Conservation (phyloP, 2,888 invertebrate species). For the Anthophora plumipes region DNA sequence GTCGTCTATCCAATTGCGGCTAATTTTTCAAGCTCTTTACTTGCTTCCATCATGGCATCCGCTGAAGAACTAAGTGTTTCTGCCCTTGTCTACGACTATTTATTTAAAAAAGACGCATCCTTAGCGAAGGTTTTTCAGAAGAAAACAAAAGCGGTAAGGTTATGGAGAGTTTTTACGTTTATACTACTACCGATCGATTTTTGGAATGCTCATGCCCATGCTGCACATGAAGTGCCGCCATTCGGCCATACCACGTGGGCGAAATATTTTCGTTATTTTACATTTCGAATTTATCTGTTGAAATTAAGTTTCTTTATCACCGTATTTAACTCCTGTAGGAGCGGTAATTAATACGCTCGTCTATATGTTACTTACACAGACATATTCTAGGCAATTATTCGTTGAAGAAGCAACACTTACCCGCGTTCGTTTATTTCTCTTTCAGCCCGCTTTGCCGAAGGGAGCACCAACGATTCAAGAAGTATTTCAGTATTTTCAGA, state of each 20-base stretch:
- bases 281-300: background rate
- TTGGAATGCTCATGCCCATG: slow-evolving; percentile 59
- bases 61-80: slow-evolving; percentile 84
- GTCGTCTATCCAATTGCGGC: slow-evolving; percentile 18
- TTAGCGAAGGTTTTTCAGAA: slow-evolving; percentile 89
- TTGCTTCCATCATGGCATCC: slow-evolving; percentile 84
- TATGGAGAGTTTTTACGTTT: slow-evolving; percentile 25
- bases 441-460: slow-evolving; percentile 88
- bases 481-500: slow-evolving; percentile 87
- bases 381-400: background rate
- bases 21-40: slow-evolving; percentile 52
- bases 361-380: rapidly evolving
- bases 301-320: background rate
- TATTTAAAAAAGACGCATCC: slow-evolving; percentile 88
- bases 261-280: slow-evolving; percentile 26
- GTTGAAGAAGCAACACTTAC: background rate
- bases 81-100: slow-evolving; percentile 89
- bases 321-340: background rate
- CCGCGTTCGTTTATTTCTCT: slow-evolving; percentile 47
- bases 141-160: slow-evolving; percentile 91
- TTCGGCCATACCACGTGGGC: slow-evolving; percentile 73
- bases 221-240: slow-evolving; percentile 65
- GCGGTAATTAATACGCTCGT: background rate
- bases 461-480: slow-evolving; percentile 89
- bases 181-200: slow-evolving; percentile 21